A percentile compares a stretch with the other conserved stretches of the same genome.
Evolutionary conservation across 2,888 invertebrate genomes (phyloP).

Genomic region (Brenthis ino): DNA sequence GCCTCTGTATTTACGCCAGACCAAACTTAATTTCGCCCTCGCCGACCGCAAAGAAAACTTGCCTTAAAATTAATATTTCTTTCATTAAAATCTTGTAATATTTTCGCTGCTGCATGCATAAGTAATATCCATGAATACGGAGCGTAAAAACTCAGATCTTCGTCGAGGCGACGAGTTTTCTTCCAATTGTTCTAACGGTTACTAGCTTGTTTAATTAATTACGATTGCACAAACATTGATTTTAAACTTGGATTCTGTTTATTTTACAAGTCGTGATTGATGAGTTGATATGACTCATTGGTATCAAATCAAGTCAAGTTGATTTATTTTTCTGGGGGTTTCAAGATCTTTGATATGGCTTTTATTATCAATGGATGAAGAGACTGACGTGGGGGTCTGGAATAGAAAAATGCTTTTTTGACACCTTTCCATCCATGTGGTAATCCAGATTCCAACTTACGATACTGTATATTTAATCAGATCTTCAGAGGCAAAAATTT

Average conservation of each 20-base stretch:
- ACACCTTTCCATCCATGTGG: no score
- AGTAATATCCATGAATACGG: constrained; percentile 81
- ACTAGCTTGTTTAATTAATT: constrained; percentile 47
- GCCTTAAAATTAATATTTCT: constrained; percentile 82
- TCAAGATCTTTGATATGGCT: no score
- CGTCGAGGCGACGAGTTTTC: constrained; percentile 13
- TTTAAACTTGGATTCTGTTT: constrained; percentile 1
- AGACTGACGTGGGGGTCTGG: no score
- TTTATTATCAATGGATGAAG: no score
- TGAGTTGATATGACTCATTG: background rate
- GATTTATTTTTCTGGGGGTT: no score
- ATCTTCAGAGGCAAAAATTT: no score
- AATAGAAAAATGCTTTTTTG: no score
- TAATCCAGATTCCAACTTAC: no score
- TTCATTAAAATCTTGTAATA: constrained; percentile 84
- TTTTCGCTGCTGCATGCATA: constrained; percentile 83
- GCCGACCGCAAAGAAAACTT: constrained; percentile 77
- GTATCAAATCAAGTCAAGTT: no score
- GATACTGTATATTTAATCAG: no score
- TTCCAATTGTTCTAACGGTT: constrained; percentile 27
- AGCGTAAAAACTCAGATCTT: constrained; percentile 60
- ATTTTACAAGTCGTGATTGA: background rate
- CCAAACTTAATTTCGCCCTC: constrained; percentile 71
- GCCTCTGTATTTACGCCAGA: constrained; percentile 44
- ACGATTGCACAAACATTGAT: constrained; percentile 36